Conservation (phyloP, 2,797 vertebrate genomes). For the Echiichthys vipera region DNA sequence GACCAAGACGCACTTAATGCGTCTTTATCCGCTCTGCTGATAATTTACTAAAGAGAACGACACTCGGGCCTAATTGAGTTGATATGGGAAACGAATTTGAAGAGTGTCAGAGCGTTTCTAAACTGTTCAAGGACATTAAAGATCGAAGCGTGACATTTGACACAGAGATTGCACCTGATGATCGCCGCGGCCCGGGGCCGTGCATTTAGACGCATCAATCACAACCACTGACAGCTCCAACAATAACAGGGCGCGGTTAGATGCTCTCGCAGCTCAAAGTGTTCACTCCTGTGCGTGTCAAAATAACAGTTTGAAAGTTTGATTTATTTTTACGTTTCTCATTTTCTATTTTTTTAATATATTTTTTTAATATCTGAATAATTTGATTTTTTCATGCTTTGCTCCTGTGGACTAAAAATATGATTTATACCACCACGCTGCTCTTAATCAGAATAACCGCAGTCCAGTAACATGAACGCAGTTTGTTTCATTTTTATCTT, state of each 20-base stretch:
- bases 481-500: slow-evolving; percentile 6
- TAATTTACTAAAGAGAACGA: slow-evolving; percentile 79
- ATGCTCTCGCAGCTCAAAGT: slow-evolving; percentile 30
- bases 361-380: not conserved
- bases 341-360: too few relatives aligned
- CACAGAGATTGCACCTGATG: slow-evolving; percentile 88
- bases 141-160: slow-evolving; percentile 90
- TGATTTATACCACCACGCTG: not conserved
- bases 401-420: not conserved
- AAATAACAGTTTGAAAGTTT: not conserved
- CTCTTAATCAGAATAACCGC: not conserved
- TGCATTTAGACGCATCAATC: slow-evolving; percentile 87
- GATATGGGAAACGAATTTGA: slow-evolving; percentile 95
- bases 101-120: slow-evolving; percentile 93
- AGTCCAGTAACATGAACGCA: not conserved
- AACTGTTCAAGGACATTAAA: slow-evolving; percentile 93
- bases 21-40: slow-evolving; percentile 83
- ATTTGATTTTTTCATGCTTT: not conserved
- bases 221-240: slow-evolving; percentile 78
- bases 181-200: slow-evolving; percentile 76
- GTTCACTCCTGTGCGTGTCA: slow-evolving; percentile 2
- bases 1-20: slow-evolving; percentile 70
- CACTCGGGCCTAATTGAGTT: slow-evolving; percentile 86
- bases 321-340: not conserved
- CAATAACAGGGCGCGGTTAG: slow-evolving; percentile 67